Evolutionary conservation across 2,888 invertebrate species (phyloP), one percentile per base, ranked within the genome.

Genomic region (Helobdella robusta): DNA sequence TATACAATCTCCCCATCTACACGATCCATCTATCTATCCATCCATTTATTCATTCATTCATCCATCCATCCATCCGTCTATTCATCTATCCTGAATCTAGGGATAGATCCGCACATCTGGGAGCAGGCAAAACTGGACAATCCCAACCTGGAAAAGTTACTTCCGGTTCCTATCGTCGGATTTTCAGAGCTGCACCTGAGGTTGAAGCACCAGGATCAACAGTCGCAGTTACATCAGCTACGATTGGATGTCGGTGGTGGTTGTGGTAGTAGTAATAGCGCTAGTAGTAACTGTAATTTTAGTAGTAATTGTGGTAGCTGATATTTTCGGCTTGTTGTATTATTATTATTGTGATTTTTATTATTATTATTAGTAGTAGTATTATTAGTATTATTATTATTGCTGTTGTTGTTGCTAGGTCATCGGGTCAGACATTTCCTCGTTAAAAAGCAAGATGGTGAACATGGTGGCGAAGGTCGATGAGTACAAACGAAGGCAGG

Each of bases 91-190:
- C n/a, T n/a, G n/a, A n/a, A 35, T 63, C 66, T 78, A 86, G 89
- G 92, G n/a, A 88, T 95, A 75, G 92, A 94, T 79, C 86, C 87
- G 59, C 83, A 91, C 68, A 70, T 95, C 73, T 98, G 98, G 98
- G 87, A 89, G 74, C 94, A 97, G 79, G 95, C 95, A 0, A 91
- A 92, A 75, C 82, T 87, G 34, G 94, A 95, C 75, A 98, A 98
- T 82, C 98, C 97, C 0, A 89, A 95, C 79, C 86, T 90, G 0
- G 85, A 85, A 40, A 86, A 86, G 74, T 88, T 91, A 73, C 87
- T 98, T 75, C 97, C 97, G 0, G 89, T 92, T 15, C 91, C 94
- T 0, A 88, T 97, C 79, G 86, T 93, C 70, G 97, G 97, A 0
- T 94, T 95, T 76, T 80, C 80, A 40, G 83, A 84, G 69, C 76